These are phyloP conservation scores for Zaprionus nigranus DNA, from an alignment of 1,140 invertebrate species.

Conservation along the genomic window DNA sequence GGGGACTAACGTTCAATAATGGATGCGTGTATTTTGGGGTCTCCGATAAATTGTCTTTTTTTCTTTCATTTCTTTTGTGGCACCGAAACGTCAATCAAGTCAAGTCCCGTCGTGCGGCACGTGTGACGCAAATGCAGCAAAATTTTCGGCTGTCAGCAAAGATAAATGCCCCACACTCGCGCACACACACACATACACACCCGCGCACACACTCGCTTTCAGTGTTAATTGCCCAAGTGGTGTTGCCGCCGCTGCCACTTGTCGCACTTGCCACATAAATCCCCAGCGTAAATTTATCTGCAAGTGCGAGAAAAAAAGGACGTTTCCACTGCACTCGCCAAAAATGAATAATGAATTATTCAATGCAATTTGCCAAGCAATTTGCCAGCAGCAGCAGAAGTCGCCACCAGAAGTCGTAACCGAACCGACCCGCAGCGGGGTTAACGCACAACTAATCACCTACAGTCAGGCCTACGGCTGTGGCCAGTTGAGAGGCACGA, in stretches of 20 bases:
- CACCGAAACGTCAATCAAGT: slow-evolving; percentile 27
- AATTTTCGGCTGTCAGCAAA: slow-evolving; percentile 33
- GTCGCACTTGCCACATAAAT: slow-evolving; percentile 30
- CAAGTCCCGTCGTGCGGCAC: slow-evolving; percentile 12
- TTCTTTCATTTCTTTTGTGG: slow-evolving; percentile 1
- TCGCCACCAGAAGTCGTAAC: slow-evolving; percentile 2
- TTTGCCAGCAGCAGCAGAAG: slow-evolving; percentile 24
- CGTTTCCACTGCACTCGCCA: slow-evolving; percentile 24
- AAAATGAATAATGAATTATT: slow-evolving; percentile 61
- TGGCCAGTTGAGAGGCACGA: not conserved
- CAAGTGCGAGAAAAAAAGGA: slow-evolving; percentile 8
- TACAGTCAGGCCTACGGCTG: slow-evolving; percentile 9
- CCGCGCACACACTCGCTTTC: not conserved
- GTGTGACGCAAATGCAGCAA: slow-evolving; percentile 30
- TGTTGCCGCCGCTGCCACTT: slow-evolving; percentile 14
- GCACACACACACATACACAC: not conserved
- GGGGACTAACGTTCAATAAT: slow-evolving; percentile 22
- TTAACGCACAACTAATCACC: slow-evolving; percentile 81
- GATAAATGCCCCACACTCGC: slow-evolving; percentile 31
- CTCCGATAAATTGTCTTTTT: slow-evolving; percentile 40
- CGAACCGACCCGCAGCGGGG: slow-evolving; percentile 47
- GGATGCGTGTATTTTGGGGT: slow-evolving; percentile 16
- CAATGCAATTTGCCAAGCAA: slow-evolving; percentile 61
- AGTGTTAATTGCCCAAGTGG: slow-evolving; percentile 37
- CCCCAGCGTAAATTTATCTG: slow-evolving; percentile 36